Percentiles rank a stretch among this genome's conserved stretches.
phyloP scores from a whole-genome alignment of 2,113 vertebrate genomes.

The Engystomops pustulosus region DNA sequence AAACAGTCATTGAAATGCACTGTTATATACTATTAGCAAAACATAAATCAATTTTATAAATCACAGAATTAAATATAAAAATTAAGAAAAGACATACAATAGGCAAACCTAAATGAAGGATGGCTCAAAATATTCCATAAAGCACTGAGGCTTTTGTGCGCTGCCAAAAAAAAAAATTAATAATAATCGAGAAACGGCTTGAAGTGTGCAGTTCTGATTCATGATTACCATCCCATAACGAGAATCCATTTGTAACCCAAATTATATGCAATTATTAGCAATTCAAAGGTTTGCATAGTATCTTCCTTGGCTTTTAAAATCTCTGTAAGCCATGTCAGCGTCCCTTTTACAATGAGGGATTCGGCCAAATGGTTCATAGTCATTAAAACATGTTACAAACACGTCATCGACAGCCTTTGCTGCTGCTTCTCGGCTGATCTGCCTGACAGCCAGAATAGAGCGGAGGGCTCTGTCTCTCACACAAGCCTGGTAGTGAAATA shows the following conservation, averaged over 20 bases:
- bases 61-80: slow-evolving; percentile 16
- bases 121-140: neutral
- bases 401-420: slow-evolving; percentile 90
- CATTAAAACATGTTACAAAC: slow-evolving; percentile 92
- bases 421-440: slow-evolving; percentile 82
- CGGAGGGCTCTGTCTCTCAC: slow-evolving; percentile 88
- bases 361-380: slow-evolving; percentile 91
- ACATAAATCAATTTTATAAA: neutral
- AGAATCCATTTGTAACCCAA: neutral
- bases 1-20: too few species aligned
- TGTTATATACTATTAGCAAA: neutral
- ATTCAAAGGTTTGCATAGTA: slow-evolving; percentile 86
- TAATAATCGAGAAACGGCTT: too few species aligned
- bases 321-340: slow-evolving; percentile 83
- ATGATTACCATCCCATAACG: neutral
- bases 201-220: neutral
- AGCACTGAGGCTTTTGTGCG: neutral
- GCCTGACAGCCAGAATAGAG: slow-evolving; percentile 93
- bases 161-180: too few species aligned
- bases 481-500: slow-evolving; percentile 78
- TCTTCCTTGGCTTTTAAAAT: slow-evolving; percentile 86
- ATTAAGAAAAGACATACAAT: slow-evolving; percentile 9
- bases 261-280: neutral
- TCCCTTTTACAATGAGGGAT: slow-evolving; percentile 88
- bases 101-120: neutral